Evolutionary conservation across 2,888 invertebrate genomes (phyloP).

Genomic region (Papilio gigon): DNA sequence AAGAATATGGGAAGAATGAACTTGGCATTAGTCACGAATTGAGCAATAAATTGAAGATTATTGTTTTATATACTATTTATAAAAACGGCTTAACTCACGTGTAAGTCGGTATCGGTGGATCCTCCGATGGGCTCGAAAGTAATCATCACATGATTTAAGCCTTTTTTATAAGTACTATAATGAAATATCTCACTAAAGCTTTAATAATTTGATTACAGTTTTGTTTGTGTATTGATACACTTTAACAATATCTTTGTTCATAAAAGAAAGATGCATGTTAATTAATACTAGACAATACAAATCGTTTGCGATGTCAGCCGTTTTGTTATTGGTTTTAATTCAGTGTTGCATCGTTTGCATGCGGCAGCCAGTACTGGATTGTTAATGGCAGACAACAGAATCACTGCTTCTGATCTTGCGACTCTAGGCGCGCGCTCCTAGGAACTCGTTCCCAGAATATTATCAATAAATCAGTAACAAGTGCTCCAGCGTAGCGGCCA

Average conservation of each 20-base stretch:
- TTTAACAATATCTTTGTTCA: background rate
- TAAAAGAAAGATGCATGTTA: slow-evolving; percentile 25
- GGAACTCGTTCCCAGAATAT: slow-evolving; percentile 29
- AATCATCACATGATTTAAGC: no score
- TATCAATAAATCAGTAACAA: slow-evolving; percentile 35
- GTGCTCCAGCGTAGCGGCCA: background rate
- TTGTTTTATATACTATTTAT: no score
- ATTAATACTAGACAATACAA: slow-evolving; percentile 29
- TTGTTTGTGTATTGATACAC: background rate
- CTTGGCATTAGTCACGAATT: no score
- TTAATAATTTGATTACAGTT: no score
- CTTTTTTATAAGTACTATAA: no score
- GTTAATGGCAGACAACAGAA: slow-evolving; percentile 34
- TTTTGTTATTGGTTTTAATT: slow-evolving; percentile 36
- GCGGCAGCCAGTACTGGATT: slow-evolving; percentile 35
- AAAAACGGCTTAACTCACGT: no score
- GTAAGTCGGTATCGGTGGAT: no score
- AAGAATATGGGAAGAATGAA: no score
- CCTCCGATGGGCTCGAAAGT: no score
- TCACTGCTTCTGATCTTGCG: slow-evolving; percentile 38
- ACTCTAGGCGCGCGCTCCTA: slow-evolving; percentile 22
- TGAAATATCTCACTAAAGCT: no score
- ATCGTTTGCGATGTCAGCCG: slow-evolving; percentile 25
- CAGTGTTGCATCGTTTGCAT: slow-evolving; percentile 29
- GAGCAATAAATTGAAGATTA: no score